Evolutionary conservation across 2,797 vertebrate genomes (phyloP).

Genomic region (Vultur gryphus): DNA sequence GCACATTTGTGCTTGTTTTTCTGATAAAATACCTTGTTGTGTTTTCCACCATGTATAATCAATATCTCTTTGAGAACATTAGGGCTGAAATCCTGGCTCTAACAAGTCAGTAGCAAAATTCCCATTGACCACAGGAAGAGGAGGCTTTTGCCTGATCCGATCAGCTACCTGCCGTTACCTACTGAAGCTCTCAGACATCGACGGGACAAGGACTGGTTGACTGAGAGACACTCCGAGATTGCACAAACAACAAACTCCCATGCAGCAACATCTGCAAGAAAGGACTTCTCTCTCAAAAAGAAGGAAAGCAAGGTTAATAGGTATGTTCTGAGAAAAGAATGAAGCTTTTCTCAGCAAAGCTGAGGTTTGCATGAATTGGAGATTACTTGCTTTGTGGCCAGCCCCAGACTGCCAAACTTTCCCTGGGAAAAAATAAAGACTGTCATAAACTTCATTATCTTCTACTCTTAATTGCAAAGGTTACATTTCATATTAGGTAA

Average conservation of each 20-base stretch:
- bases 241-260: neutral
- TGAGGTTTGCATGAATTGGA: neutral
- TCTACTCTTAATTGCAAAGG: slow-evolving; percentile 10
- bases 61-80: neutral
- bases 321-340: neutral
- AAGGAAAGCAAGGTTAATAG: neutral
- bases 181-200: rapidly evolving
- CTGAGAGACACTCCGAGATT: neutral
- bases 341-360: neutral
- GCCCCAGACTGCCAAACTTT: neutral
- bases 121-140: neutral
- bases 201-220: neutral
- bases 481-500: neutral
- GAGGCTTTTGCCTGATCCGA: neutral
- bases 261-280: neutral
- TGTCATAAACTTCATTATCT: slow-evolving; percentile 50
- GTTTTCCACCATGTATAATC: neutral
- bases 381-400: neutral
- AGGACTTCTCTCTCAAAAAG: neutral
- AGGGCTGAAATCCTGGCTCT: neutral
- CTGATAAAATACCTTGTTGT: neutral
- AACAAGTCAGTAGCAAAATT: neutral
- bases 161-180: neutral
- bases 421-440: neutral
- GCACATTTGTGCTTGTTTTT: neutral